A percentile compares a stretch with the other conserved stretches of the same genome.
Evolutionary conservation across 2,797 vertebrate species (phyloP).

Genomic region (Sebastes oblongus): DNA sequence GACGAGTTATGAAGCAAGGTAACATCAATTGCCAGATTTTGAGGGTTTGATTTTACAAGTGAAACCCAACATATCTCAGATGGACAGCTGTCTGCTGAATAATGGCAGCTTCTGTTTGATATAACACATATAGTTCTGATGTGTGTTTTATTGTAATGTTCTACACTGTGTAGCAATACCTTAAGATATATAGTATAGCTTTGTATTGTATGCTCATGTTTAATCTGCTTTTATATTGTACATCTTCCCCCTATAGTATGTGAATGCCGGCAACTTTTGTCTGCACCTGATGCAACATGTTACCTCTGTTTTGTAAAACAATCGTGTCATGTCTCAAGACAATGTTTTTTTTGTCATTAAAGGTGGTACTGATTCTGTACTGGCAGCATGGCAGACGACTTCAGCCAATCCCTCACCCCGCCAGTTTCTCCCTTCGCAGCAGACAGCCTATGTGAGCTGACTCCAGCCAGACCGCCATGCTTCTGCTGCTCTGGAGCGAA

Average conservation of each 20-base stretch:
- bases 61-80: background rate
- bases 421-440: conserved; percentile 83
- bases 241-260: background rate
- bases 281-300: background rate
- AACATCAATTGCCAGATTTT: background rate
- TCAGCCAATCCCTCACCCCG: conserved; percentile 81
- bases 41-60: background rate
- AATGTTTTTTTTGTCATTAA: background rate
- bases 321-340: background rate
- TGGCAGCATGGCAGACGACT: conserved; percentile 84
- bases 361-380: conserved; percentile 11
- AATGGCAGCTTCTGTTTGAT: background rate
- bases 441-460: conserved; percentile 80
- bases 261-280: background rate
- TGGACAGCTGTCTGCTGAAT: background rate
- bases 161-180: no score
- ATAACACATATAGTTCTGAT: background rate
- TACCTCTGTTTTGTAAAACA: background rate
- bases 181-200: no score
- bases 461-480: conserved; percentile 75
- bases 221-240: background rate
- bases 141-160: background rate
- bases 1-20: background rate
- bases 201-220: background rate
- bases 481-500: conserved; percentile 88